Base-by-base conservation (phyloP, 2,113 vertebrate species). In the Cyanoliseus patagonus region DNA sequence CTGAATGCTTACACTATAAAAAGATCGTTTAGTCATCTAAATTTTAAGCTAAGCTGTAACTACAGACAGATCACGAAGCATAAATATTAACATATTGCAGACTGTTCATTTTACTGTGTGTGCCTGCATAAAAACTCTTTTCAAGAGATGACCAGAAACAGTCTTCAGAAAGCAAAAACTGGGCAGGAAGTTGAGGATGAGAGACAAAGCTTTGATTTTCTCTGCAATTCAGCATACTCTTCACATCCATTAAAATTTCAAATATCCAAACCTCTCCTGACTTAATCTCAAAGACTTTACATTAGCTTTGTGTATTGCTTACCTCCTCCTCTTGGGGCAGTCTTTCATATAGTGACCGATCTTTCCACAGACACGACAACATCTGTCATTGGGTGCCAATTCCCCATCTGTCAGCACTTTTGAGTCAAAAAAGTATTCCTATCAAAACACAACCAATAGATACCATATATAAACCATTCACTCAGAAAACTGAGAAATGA, bases 311-410 rank as follows among this genome's bases (percentile, higher is more conserved):
- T 35, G 8, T 17, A 73, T 82, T 92, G 85, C 97, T 95, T 92
- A 99, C 99, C 99, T 99, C 97, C 99, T 99, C 95, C 99, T 99
- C 95, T 99, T 99, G 20, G 99, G 99, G 92, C 99, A 99, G 95
- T 99, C 99, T 98, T 99, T 99, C 99, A 99, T 99, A 93, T 99
- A 99, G 94, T 99, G 99, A 75, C 99, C 99, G 86, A 99, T 99
- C 98, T 99, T 99, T 70, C 99, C 99, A 86, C 99, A 99, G 83
- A 99, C 99, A 93, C 99, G 98, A 97, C 99, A 99, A 97, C 99
- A 99, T 86, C 99, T 97, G 97, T 99, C 99, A 77, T 99, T 99
- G 42, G 99, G 99, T 59, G 99, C 99, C 97, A 99, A 89, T 92
- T 99, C 99, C 33, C 99, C 99, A 85, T 99, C 99, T 16, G 99